Evolutionary conservation across 37 sponge, comb jelly and placozoan species (phyloP).

Genomic region (Diacarnus erythraeanus): DNA sequence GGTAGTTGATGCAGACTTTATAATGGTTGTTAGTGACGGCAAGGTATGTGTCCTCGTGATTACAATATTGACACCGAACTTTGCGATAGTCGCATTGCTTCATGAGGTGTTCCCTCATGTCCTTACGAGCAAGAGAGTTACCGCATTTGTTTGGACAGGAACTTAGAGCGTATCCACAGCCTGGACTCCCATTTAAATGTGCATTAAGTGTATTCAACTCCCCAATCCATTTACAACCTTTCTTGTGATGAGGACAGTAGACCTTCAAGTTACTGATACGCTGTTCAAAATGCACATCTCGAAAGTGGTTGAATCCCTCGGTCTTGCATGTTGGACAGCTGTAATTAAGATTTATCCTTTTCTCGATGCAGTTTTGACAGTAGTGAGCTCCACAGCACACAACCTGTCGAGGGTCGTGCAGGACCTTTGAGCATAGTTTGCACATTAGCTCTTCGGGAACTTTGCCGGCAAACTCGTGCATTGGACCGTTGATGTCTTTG

Average conservation of each 20-base stretch:
- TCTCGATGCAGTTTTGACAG: conserved; percentile 61
- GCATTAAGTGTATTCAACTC: conserved; percentile 23
- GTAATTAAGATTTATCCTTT: conserved; percentile 27
- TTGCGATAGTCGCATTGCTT: conserved; percentile 40
- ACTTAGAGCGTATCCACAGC: conserved; percentile 34
- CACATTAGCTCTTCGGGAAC: conserved; percentile 57
- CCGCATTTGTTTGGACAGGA: conserved; percentile 61
- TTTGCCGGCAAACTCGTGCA: conserved; percentile 54
- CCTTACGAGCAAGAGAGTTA: conserved; percentile 8
- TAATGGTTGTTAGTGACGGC: conserved; percentile 45
- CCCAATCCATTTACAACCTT: conserved; percentile 60
- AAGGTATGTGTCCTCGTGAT: conserved; percentile 28
- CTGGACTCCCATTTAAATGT: conserved; percentile 32
- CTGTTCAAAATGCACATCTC: conserved; percentile 53
- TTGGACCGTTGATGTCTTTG: conserved; percentile 22
- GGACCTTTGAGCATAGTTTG: conserved; percentile 46
- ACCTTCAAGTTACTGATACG: conserved; percentile 28
- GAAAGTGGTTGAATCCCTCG: conserved; percentile 55
- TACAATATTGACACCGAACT: conserved; percentile 59
- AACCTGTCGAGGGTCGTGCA: conserved; percentile 59
- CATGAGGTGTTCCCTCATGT: conserved; percentile 33
- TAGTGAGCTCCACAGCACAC: conserved; percentile 73
- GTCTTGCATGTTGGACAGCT: conserved; percentile 64
- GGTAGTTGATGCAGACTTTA: conserved; percentile 48
- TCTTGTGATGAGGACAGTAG: conserved; percentile 51